A percentile compares a stretch with the other conserved stretches of the same genome.
phyloP scores from a whole-genome alignment of 1,140 invertebrate genomes.

The Chrysoperla carnea region DNA sequence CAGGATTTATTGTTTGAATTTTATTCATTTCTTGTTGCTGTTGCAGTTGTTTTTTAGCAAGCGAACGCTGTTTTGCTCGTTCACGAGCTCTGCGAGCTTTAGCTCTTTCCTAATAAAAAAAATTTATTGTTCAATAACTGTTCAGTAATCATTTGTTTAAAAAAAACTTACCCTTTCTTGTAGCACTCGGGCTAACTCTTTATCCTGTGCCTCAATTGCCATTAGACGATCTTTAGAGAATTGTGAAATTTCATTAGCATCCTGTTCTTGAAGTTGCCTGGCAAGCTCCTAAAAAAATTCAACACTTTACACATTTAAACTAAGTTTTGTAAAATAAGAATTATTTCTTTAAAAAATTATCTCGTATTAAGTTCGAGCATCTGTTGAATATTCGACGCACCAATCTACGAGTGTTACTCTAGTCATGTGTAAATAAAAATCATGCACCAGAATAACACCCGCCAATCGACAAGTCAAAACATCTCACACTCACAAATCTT shows the following conservation, averaged over 20 bases:
- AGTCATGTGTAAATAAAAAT: not conserved
- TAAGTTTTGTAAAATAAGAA: not conserved
- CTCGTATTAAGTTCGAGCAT: conserved; percentile 10
- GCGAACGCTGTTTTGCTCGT: conserved; percentile 42
- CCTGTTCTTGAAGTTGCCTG: conserved; percentile 33
- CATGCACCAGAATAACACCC: conserved; percentile 1
- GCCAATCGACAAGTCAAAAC: not conserved
- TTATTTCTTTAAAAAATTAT: conserved; percentile 2
- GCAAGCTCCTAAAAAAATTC: conserved; percentile 24
- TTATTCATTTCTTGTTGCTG: conserved; percentile 19
- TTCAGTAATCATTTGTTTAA: not conserved
- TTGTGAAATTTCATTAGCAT: conserved; percentile 38
- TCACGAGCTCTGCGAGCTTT: conserved; percentile 47
- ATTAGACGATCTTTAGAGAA: conserved; percentile 50
- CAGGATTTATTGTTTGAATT: conserved; percentile 13
- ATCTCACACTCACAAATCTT: no score
- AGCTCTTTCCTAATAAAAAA: conserved; percentile 43
- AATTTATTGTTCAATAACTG: not conserved
- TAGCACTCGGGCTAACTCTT: conserved; percentile 71
- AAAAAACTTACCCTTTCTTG: conserved; percentile 51
- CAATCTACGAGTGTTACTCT: conserved; percentile 3
- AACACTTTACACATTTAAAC: not conserved
- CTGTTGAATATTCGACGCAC: not conserved
- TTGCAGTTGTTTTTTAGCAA: conserved; percentile 34
- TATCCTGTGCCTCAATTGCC: conserved; percentile 82